phyloP scores from a whole-genome alignment of 2,113 vertebrate genomes.

The Crocuta crocuta region DNA sequence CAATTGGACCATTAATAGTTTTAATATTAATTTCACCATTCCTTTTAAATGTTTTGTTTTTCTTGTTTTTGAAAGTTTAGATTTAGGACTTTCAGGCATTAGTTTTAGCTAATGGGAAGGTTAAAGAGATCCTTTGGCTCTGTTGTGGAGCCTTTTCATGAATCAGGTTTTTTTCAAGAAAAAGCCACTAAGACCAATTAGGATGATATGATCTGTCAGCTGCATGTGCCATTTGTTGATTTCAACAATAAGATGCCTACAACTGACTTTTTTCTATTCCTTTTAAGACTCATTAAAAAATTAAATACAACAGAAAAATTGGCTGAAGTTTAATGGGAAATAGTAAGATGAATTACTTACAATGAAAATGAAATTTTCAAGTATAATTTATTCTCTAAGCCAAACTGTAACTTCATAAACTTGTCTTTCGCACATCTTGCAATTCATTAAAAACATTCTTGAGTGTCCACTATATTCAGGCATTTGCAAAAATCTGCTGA shows the following conservation, averaged over 20 bases:
- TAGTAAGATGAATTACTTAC: constrained; percentile 17
- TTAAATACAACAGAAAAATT: constrained; percentile 10
- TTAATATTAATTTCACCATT: background rate
- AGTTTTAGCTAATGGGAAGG: background rate
- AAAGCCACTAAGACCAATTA: background rate
- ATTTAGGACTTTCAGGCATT: background rate
- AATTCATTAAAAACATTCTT: background rate
- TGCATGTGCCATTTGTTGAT: background rate
- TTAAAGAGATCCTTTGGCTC: background rate
- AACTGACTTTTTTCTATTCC: background rate
- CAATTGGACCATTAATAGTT: background rate
- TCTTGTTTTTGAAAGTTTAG: background rate
- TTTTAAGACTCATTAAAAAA: constrained; percentile 10
- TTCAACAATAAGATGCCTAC: background rate
- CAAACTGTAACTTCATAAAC: background rate
- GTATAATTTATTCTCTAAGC: background rate
- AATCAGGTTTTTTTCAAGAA: background rate
- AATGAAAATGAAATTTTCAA: background rate
- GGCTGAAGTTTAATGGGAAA: background rate
- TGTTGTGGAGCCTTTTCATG: background rate
- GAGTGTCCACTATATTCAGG: background rate
- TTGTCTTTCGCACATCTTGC: background rate
- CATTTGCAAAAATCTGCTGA: background rate
- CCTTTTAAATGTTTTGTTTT: background rate
- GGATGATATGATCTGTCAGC: background rate